phyloP scores from a whole-genome alignment of 2,888 invertebrate species.

The Sinhomidia bicolor region DNA sequence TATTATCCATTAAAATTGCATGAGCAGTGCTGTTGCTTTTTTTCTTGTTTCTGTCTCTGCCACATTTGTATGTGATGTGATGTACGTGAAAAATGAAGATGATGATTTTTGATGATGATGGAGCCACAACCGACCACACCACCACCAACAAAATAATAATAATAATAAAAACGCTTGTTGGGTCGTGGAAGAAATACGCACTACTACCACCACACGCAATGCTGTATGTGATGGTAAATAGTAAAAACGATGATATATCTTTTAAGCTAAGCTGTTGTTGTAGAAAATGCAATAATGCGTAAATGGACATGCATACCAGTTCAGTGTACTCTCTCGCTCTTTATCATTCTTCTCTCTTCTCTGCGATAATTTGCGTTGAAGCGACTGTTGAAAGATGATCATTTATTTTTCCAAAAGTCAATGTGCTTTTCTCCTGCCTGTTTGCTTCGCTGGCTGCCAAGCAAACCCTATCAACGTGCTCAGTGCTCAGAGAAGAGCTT shows the following conservation, averaged over 20 bases:
- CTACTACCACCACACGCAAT: slow-evolving; percentile 13
- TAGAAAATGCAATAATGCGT: slow-evolving; percentile 19
- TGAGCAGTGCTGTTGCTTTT: neutral
- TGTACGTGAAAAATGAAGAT: slow-evolving; percentile 14
- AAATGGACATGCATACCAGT: slow-evolving; percentile 52
- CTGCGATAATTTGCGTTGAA: slow-evolving; percentile 50
- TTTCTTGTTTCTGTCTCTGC: neutral
- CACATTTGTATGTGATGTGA: neutral
- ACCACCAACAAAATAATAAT: no score
- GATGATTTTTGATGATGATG: neutral
- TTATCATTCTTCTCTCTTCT: neutral
- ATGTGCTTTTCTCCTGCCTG: slow-evolving; percentile 45
- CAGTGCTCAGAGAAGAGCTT: neutral
- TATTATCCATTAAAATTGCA: slow-evolving; percentile 61
- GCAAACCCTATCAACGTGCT: neutral
- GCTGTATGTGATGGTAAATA: neutral
- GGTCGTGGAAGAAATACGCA: no score
- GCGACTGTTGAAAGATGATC: slow-evolving; percentile 39
- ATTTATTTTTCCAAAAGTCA: slow-evolving; percentile 42
- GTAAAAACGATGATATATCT: neutral
- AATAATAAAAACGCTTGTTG: no score
- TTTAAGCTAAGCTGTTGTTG: no score
- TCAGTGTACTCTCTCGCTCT: slow-evolving; percentile 66
- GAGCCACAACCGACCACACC: slow-evolving; percentile 27
- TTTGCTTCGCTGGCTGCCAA: no score